A percentile compares a stretch with the other conserved stretches of the same genome.
Conservation (phyloP, 2,797 vertebrate genomes). For the Danio kyathit region DNA sequence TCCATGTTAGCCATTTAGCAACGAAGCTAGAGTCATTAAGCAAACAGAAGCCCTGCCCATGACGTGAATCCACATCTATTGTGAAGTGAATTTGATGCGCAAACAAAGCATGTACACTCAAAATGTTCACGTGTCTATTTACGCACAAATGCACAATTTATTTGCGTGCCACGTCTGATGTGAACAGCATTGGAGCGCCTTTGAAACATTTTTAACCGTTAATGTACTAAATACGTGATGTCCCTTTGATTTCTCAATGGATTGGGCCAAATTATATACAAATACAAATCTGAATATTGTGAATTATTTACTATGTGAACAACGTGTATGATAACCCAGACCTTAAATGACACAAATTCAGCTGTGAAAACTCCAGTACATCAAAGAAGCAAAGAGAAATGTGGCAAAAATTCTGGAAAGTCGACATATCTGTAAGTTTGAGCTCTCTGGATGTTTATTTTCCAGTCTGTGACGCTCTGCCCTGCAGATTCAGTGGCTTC, state of each 20-base stretch:
- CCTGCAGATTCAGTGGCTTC: neutral
- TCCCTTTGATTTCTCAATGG: neutral
- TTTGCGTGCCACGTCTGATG: no score
- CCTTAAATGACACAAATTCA: neutral
- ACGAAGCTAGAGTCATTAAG: no score
- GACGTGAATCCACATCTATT: no score
- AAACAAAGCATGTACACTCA: no score
- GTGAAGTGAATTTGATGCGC: no score
- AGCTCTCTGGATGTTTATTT: conserved; percentile 20
- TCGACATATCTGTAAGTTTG: neutral
- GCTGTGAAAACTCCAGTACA: neutral
- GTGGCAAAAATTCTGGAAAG: neutral
- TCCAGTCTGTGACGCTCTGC: conserved; percentile 20
- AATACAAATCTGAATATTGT: neutral
- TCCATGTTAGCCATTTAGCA: no score
- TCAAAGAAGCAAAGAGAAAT: conserved; percentile 1
- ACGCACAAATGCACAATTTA: no score
- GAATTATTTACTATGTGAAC: neutral
- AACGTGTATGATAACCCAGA: neutral
- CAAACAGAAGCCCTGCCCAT: no score
- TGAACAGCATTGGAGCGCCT: no score
- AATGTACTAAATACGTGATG: neutral
- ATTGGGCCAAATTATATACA: neutral
- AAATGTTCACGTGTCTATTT: no score
- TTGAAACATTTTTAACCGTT: neutral